phyloP scores from a whole-genome alignment of 1,140 invertebrate genomes.

The Drosophila bipectinata region DNA sequence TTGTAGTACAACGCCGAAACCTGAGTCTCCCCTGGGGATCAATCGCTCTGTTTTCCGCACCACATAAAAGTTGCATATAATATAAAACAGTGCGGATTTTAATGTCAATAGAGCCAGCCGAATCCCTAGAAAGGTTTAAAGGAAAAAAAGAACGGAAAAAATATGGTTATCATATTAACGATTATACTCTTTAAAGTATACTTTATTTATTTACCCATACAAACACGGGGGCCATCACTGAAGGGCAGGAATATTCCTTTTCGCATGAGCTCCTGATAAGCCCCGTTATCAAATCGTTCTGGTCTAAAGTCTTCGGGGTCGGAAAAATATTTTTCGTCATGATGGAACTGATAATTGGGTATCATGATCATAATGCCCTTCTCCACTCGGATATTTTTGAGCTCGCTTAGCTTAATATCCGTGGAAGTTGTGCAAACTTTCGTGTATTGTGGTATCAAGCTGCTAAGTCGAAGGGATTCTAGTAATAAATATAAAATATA shows the following conservation, averaged over 20 bases:
- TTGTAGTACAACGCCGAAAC: slow-evolving; percentile 62
- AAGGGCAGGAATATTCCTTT: slow-evolving; percentile 70
- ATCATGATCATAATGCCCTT: slow-evolving; percentile 86
- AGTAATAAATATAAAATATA: neutral
- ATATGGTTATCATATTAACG: neutral
- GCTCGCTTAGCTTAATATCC: slow-evolving; percentile 42
- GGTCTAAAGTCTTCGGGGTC: slow-evolving; percentile 90
- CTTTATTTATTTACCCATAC: slow-evolving; percentile 65
- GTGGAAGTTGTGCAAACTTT: slow-evolving; percentile 69
- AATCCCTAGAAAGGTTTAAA: slow-evolving; percentile 24
- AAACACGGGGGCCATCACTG: slow-evolving; percentile 77
- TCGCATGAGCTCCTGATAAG: slow-evolving; percentile 50
- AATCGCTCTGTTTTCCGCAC: slow-evolving; percentile 27
- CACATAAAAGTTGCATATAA: slow-evolving; percentile 63
- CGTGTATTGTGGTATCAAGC: slow-evolving; percentile 69
- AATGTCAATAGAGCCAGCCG: slow-evolving; percentile 57
- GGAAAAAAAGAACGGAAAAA: neutral
- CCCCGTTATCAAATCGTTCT: slow-evolving; percentile 85
- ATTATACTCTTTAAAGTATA: neutral
- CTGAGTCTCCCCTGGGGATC: slow-evolving; percentile 41
- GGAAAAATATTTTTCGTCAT: slow-evolving; percentile 88
- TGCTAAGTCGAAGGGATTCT: slow-evolving; percentile 76
- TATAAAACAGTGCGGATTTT: slow-evolving; percentile 58
- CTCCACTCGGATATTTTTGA: slow-evolving; percentile 44
- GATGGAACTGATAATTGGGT: slow-evolving; percentile 86